Percentiles rank a stretch among this genome's conserved stretches.
These are phyloP conservation scores for Sitta carolinensis DNA, from an alignment of 2,797 vertebrate genomes.

Conservation along the genomic window DNA sequence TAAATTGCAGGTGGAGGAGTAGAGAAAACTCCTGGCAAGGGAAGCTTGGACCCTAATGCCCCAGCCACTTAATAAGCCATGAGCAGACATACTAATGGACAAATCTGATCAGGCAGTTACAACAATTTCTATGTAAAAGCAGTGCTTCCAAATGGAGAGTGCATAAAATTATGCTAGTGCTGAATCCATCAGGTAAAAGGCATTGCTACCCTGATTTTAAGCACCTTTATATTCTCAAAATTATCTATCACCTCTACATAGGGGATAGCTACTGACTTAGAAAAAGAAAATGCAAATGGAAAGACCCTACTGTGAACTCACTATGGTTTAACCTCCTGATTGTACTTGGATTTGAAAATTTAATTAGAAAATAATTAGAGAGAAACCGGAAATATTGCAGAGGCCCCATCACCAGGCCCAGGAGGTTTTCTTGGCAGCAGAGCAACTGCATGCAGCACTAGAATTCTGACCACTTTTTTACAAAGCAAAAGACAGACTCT, in stretches of 20 bases:
- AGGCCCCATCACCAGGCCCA: neutral
- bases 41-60: neutral
- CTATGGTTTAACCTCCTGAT: neutral
- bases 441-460: neutral
- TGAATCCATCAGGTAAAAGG: neutral
- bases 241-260: neutral
- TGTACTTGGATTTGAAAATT: conserved; percentile 15
- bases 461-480: neutral
- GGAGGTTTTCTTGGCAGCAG: conserved; percentile 30
- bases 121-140: neutral
- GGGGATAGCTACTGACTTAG: neutral
- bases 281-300: neutral
- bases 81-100: neutral
- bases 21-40: neutral
- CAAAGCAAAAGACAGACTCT: neutral
- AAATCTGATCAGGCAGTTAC: neutral
- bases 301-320: neutral
- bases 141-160: neutral
- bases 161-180: neutral
- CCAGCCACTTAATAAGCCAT: neutral
- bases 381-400: conserved; percentile 9
- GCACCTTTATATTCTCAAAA: neutral
- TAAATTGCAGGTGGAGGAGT: neutral
- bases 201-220: neutral
- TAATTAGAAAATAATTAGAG: conserved; percentile 45